Percentiles rank a stretch among this genome's conserved stretches.
phyloP scores from a whole-genome alignment of 1,140 invertebrate genomes.

The Holotrichia oblita region DNA sequence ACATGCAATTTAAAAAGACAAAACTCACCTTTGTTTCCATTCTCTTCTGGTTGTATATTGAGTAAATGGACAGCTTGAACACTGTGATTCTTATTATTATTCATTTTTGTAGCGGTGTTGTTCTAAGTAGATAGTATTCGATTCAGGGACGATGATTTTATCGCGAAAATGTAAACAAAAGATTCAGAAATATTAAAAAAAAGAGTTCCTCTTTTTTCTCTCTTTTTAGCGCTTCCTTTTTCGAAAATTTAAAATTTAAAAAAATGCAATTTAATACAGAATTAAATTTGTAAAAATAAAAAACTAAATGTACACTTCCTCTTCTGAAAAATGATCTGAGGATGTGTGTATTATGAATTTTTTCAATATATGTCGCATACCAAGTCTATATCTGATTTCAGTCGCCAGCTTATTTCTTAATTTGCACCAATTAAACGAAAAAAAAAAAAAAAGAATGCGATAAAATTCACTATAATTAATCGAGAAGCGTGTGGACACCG shows the following conservation, averaged over 20 bases:
- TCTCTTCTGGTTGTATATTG: no score
- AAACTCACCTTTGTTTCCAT: no score
- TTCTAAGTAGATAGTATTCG: no score
- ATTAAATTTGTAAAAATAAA: slow-evolving; percentile 26
- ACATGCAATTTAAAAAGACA: no score
- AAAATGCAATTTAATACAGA: not conserved
- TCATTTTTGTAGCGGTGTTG: no score
- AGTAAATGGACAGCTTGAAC: no score
- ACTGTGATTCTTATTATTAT: no score
- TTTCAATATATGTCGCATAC: slow-evolving; percentile 59
- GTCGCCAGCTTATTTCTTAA: slow-evolving; percentile 57
- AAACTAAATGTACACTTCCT: slow-evolving; percentile 12
- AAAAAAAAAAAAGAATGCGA: slow-evolving; percentile 15
- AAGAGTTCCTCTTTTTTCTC: not conserved
- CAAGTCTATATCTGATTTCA: slow-evolving; percentile 60
- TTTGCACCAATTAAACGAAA: not conserved
- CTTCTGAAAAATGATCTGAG: slow-evolving; percentile 59
- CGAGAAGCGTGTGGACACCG: not conserved
- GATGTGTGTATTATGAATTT: slow-evolving; percentile 60
- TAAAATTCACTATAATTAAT: not conserved
- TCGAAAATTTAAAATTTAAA: not conserved
- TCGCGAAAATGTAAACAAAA: no score
- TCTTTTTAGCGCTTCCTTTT: not conserved
- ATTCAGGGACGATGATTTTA: no score
- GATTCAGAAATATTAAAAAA: no score